Percentiles rank a stretch among this genome's conserved stretches.
Conservation (phyloP, 2,113 vertebrate genomes). For the Myrmecophaga tridactyla region DNA sequence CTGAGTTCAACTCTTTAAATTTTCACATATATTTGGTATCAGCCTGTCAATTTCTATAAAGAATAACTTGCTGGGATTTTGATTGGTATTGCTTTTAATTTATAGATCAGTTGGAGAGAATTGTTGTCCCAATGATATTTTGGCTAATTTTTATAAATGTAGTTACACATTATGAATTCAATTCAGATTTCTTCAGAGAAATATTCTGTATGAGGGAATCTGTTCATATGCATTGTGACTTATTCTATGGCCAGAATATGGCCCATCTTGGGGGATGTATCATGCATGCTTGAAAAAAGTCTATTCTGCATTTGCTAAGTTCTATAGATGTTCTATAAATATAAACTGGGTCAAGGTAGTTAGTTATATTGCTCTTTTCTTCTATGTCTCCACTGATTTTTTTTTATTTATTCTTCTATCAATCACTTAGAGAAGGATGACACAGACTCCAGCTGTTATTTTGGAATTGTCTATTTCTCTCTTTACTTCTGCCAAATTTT, state of each 20-base stretch:
- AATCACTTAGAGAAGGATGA: fast-evolving
- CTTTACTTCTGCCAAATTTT: neutral
- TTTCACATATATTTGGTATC: neutral
- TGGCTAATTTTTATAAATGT: neutral
- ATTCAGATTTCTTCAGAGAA: neutral
- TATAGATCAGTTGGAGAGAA: neutral
- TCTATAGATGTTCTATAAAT: fast-evolving
- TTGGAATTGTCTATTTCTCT: fast-evolving
- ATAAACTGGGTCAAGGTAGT: fast-evolving
- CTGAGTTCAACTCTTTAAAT: neutral
- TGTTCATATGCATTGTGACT: too few relatives aligned
- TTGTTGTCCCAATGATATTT: neutral
- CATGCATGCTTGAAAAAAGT: fast-evolving
- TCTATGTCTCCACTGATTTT: fast-evolving
- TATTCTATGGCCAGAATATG: fast-evolving
- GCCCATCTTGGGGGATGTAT: fast-evolving
- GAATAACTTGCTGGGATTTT: neutral
- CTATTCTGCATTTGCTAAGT: fast-evolving
- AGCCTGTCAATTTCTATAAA: neutral
- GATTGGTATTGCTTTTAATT: neutral
- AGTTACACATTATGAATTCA: neutral
- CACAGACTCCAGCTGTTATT: fast-evolving
- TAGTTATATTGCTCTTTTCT: fast-evolving
- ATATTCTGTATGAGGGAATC: neutral
- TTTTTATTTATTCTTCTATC: neutral